Conservation (phyloP, 2,113 vertebrate genomes). For the Percina caprodes region DNA sequence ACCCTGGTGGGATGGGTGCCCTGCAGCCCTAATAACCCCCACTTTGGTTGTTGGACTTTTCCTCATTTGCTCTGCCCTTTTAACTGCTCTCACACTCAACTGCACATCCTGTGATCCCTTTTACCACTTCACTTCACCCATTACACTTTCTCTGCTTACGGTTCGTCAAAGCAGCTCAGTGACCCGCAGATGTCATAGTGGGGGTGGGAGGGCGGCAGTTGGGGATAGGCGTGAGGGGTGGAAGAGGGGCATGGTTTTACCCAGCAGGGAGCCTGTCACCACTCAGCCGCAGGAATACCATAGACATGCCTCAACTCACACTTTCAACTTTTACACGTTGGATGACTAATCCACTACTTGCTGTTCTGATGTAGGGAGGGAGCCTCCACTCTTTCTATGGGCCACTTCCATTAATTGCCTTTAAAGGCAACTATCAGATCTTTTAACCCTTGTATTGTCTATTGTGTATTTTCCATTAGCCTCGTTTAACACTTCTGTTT, state of each 20-base stretch:
- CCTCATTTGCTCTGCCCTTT: constrained; percentile 30
- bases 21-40: constrained; percentile 22
- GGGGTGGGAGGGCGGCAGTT: constrained; percentile 5
- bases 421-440: constrained; percentile 7
- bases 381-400: background rate
- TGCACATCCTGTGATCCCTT: constrained; percentile 50
- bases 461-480: too few relatives aligned
- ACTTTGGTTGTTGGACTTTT: constrained; percentile 18
- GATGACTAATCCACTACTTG: too few relatives aligned
- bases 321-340: background rate
- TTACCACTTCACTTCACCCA: constrained; percentile 35
- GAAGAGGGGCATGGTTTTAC: constrained; percentile 22
- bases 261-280: constrained; percentile 26
- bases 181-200: constrained; percentile 41
- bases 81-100: constrained; percentile 38
- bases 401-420: constrained; percentile 9
- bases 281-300: constrained; percentile 16
- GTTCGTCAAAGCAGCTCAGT: constrained; percentile 33
- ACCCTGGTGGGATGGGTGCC: background rate
- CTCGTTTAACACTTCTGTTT: too few relatives aligned
- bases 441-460: background rate
- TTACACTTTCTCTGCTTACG: background rate
- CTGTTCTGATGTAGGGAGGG: too few relatives aligned
- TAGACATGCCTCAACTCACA: constrained; percentile 5
- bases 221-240: background rate